These are phyloP conservation scores for Malurus cyaneus DNA, from an alignment of 2,113 vertebrate genomes.

Conservation along the genomic window DNA sequence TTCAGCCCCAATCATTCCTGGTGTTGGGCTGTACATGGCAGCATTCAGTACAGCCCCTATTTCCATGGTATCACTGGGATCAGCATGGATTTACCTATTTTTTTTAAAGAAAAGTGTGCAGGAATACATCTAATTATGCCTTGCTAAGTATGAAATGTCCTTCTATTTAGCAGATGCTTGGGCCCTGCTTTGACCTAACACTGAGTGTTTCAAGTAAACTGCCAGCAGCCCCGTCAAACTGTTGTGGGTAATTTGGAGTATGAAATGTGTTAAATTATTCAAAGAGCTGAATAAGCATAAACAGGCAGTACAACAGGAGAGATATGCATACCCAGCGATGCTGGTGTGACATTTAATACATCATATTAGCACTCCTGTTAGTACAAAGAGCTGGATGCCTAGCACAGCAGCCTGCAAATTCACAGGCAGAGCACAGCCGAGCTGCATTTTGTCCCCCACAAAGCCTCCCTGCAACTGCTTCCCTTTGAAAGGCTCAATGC, in stretches of 20 bases:
- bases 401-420: conserved; percentile 25
- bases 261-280: conserved; percentile 90
- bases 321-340: conserved; percentile 80
- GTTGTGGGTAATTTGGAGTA: conserved; percentile 89
- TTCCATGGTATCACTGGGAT: neutral
- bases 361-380: conserved; percentile 88
- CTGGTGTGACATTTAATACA: conserved; percentile 88
- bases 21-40: neutral
- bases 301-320: conserved; percentile 76
- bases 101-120: conserved; percentile 34
- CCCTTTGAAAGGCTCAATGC: neutral
- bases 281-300: conserved; percentile 97
- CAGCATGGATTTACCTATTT: conserved; percentile 16
- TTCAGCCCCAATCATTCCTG: neutral
- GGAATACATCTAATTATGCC: conserved; percentile 73
- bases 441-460: neutral
- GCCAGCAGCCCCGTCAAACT: conserved; percentile 84
- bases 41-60: neutral
- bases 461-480: neutral
- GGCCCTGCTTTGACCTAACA: conserved; percentile 82
- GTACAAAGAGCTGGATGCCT: conserved; percentile 71
- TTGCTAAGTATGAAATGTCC: conserved; percentile 75
- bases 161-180: conserved; percentile 79
- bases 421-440: neutral
- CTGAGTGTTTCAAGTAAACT: conserved; percentile 79